Evolutionary conservation across 2,113 vertebrate species (phyloP).

Genomic region (Neoarius graeffei): DNA sequence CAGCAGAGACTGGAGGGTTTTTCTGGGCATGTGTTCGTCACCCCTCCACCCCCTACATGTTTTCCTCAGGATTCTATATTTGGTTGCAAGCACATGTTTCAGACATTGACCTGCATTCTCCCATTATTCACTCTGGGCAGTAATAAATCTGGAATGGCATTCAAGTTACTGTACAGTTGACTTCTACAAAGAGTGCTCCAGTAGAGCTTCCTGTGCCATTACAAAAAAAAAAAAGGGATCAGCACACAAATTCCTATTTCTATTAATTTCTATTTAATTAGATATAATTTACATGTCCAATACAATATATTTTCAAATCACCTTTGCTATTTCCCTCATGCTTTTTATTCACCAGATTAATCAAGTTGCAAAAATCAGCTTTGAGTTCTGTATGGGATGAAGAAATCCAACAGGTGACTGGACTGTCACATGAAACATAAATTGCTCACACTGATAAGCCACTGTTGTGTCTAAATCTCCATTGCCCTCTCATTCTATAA

Average conservation of each 20-base stretch:
- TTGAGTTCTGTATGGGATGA: not conserved
- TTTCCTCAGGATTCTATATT: conserved; percentile 42
- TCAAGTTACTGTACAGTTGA: not conserved
- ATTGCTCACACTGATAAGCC: not conserved
- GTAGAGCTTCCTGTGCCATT: not conserved
- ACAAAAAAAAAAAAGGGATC: not conserved
- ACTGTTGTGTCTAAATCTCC: not conserved
- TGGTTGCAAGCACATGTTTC: conserved; percentile 32
- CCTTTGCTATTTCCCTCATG: not conserved
- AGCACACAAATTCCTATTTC: not conserved
- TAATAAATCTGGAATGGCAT: not conserved
- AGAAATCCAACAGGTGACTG: conserved; percentile 33
- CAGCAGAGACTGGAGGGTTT: conserved; percentile 21
- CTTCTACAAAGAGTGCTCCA: not conserved
- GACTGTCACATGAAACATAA: conserved; percentile 29
- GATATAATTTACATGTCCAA: not conserved
- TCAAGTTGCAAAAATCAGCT: conserved; percentile 11
- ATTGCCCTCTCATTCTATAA: conserved; percentile 18
- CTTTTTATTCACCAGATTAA: not conserved
- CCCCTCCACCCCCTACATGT: conserved; percentile 29
- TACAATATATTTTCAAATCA: not conserved
- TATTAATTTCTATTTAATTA: not conserved
- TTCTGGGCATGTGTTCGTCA: conserved; percentile 28
- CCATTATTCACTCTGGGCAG: not conserved
- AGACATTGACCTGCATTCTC: conserved; percentile 8